A percentile compares a stretch with the other conserved stretches of the same genome.
phyloP scores from a whole-genome alignment of 2,797 vertebrate genomes.

The Galagoides demidoff region DNA sequence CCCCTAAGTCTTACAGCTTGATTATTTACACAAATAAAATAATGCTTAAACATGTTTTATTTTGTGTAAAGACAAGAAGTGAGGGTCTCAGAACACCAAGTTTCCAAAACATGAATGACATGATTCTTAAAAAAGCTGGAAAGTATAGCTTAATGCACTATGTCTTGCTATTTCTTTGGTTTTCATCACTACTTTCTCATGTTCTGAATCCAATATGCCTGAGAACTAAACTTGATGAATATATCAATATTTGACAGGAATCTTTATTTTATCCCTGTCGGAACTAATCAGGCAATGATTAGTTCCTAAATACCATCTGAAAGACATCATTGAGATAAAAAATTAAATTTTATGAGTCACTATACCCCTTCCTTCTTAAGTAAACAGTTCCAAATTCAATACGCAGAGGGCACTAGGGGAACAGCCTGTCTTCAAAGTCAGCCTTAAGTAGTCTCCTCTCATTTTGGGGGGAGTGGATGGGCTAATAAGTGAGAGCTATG shows the following conservation, averaged over 20 bases:
- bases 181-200: neutral
- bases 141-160: neutral
- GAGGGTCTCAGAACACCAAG: neutral
- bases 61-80: neutral
- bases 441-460: slow-evolving; percentile 31
- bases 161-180: neutral
- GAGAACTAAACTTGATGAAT: slow-evolving; percentile 25
- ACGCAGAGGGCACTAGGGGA: slow-evolving; percentile 26
- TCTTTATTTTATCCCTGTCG: slow-evolving; percentile 27
- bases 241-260: neutral
- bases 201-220: slow-evolving; percentile 28
- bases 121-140: neutral
- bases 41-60: neutral
- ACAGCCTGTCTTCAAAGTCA: slow-evolving; percentile 56
- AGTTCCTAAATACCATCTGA: slow-evolving; percentile 24
- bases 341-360: slow-evolving; percentile 59
- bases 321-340: slow-evolving; percentile 57
- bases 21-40: neutral
- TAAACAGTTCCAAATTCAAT: slow-evolving; percentile 53
- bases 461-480: slow-evolving; percentile 59
- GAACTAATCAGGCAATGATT: neutral
- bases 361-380: slow-evolving; percentile 23
- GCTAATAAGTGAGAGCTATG: neutral
- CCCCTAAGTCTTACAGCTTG: neutral
- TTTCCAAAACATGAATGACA: neutral